Conservation (phyloP, 2,113 vertebrate genomes). For the Phalacrocorax pelagicus region DNA sequence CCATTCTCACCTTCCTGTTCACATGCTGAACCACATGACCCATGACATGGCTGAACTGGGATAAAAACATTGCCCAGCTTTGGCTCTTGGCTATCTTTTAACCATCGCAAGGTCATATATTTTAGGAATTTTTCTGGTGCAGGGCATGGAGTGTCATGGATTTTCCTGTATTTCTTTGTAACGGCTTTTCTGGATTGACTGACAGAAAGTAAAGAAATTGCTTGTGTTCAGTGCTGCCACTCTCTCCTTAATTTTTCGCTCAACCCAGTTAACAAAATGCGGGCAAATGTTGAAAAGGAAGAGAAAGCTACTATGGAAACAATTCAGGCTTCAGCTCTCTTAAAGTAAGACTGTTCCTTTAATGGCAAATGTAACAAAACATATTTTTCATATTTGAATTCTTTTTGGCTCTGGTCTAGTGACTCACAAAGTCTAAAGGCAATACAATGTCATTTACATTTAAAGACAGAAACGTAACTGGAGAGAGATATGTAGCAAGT, state of each 20-base stretch:
- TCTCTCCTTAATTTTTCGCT: background rate
- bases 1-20: constrained; percentile 92
- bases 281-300: background rate
- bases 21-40: constrained; percentile 81
- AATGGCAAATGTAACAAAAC: background rate
- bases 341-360: background rate
- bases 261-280: background rate
- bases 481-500: background rate
- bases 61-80: constrained; percentile 61
- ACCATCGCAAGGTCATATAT: constrained; percentile 45
- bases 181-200: background rate
- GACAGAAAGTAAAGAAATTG: background rate
- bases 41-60: constrained; percentile 71
- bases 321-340: background rate
- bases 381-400: constrained; percentile 38
- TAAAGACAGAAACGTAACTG: background rate
- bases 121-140: constrained; percentile 33
- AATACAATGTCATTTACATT: background rate
- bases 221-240: background rate
- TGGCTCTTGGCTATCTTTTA: constrained; percentile 68
- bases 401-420: constrained; percentile 6
- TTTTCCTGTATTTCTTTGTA: constrained; percentile 17
- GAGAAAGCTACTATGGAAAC: background rate
- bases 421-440: background rate
- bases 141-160: background rate